Base-by-base conservation (phyloP, 2,888 invertebrate genomes). In the Oscheius sp. region DNA sequence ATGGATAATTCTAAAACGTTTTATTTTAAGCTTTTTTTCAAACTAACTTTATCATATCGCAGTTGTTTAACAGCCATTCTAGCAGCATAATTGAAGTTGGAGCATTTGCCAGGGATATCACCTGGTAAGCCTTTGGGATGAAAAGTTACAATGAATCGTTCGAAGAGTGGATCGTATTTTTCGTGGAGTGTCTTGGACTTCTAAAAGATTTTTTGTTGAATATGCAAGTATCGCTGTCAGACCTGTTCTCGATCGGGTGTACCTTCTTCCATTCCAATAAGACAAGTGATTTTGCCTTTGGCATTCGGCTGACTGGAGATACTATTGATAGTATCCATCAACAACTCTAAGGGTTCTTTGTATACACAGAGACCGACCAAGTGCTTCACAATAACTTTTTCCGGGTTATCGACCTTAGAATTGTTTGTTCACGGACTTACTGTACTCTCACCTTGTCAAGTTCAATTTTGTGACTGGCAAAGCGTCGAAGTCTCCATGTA, bases 91-190 rank as follows among this genome's bases (percentile, higher is more conserved):
- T 83, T 83, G 72, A 81, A 78, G 67, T 83, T 83, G 20, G 81
- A 81, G 64, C 83, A 82, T 69, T 83, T 83, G 25, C 83, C 82
- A 57, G 83, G 83, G 73, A 83, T 83, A 63, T 83, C 83, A 63
- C 82, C 82, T n/a, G 75, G 76, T 25, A 79, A 71, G 34, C 81
- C 82, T 66, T 73, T 76, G 34, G 83, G 83, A 74, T 83, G 83
- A 72, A 82, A 75, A 1, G 83, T 83, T 55, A 83, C 81, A 48
- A 80, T 80, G 73, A 83, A 79, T 12, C 80, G 65, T 31, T 83
- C 82, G 61, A 82, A 83, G 46, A 72, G 65, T 10, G 77, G 72
- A 52, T 72, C 74, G 71, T 83, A 83, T 64, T 75, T 76, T 20
- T 73, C 72, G 50, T 75, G 67, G 25, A 83, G 72, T 39, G 73